Evolutionary conservation across 1,140 invertebrate species (phyloP), one percentile per base, ranked within the genome.

Genomic region (Glossosoma conforme): DNA sequence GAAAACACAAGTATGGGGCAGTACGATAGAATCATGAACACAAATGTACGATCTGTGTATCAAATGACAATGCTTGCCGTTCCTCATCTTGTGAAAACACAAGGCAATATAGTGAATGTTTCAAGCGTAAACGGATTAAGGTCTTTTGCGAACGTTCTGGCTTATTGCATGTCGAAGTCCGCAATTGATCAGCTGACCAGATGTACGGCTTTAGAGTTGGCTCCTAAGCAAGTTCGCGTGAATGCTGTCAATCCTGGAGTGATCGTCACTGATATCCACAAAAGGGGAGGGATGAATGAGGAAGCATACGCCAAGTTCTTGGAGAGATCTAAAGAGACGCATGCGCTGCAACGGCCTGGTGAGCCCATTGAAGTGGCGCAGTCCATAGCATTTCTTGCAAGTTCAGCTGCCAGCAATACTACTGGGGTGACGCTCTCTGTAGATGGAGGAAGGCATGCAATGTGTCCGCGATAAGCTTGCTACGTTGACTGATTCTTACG

Each of bases 141-240:
- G 63, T 80, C 89, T 1, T 90, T 89, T 62, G 79, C 86, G 21
- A 81, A 81, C 40, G 79, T 87, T 2, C 65, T 90, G 25, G 82
- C 89, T 0, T 97, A 97, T 63, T 87, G 86, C 59, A 82, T 94
- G 63, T 93, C 89, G 11, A 97, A 97, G 74, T 76, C 89, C 25
- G 86, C 91, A 2, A 68, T 97, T 0, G 92, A 97, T 70, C 93
- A 96, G 63, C 80, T 97, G 33, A 96, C 92, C 0, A 78, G 85
- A 58, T 92, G 87, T 61, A 74, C 81, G 8, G 85, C 87, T 11
- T 75, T 93, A 54, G 90, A 93, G 65, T 68, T 93, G 14, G 89
- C 86, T 2, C 57, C 79, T 0, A 89, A 91, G 70, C 80, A 86
- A 56, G 84, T 96, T 0, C 70, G 92, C 53, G 89, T 93, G 0